phyloP scores from a whole-genome alignment of 2,797 vertebrate genomes.

The Smutsia temminckii region DNA sequence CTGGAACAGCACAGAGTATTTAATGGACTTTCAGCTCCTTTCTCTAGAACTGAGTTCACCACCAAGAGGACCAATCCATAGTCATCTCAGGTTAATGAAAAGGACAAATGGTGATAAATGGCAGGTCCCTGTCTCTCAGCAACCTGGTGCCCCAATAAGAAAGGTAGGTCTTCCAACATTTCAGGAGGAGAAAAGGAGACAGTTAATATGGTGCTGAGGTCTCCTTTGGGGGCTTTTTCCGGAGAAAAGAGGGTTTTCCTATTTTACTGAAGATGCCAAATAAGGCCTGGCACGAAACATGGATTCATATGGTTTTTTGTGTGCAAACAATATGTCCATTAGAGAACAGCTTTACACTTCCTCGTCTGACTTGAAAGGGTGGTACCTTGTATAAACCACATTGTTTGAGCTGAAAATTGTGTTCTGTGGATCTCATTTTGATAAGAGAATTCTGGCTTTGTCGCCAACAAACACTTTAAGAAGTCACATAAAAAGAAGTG shows the following conservation, averaged over 20 bases:
- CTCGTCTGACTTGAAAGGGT: conserved; percentile 72
- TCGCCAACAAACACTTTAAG: conserved; percentile 67
- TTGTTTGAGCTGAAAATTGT: conserved; percentile 77
- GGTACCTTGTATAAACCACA: conserved; percentile 73
- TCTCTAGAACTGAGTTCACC: neutral
- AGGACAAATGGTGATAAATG: neutral
- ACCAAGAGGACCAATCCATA: neutral
- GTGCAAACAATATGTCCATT: conserved; percentile 74
- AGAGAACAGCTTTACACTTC: conserved; percentile 67
- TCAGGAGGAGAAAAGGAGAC: neutral
- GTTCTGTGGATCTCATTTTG: conserved; percentile 76
- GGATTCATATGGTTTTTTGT: conserved; percentile 73
- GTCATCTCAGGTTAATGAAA: neutral
- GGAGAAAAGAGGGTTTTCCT: conserved; percentile 54
- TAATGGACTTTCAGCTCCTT: neutral
- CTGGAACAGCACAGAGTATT: neutral
- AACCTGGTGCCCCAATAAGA: neutral
- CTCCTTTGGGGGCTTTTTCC: conserved; percentile 46
- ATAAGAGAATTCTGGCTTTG: conserved; percentile 76
- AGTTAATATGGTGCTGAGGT: neutral
- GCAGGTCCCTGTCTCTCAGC: neutral
- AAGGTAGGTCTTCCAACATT: neutral
- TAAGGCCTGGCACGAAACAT: conserved; percentile 67
- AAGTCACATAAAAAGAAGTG: conserved; percentile 70
- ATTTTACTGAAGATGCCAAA: conserved; percentile 71